Conservation (phyloP, 2,113 vertebrate genomes). For the Lycocorax pyrrhopterus region DNA sequence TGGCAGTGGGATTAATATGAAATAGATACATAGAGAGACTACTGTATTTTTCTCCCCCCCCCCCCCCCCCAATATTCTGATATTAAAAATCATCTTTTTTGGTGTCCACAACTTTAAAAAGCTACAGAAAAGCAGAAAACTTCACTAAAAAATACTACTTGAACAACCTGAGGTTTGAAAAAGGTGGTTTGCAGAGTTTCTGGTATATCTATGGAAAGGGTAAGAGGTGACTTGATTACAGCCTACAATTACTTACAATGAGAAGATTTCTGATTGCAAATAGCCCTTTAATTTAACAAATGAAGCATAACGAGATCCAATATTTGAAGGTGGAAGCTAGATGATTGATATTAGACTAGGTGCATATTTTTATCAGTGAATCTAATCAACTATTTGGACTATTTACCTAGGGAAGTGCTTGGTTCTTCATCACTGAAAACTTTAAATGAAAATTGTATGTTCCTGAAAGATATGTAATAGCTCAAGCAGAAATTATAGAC, state of each 20-base stretch:
- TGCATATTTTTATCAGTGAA: conserved; percentile 47
- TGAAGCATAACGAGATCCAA: conserved; percentile 33
- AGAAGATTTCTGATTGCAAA: conserved; percentile 54
- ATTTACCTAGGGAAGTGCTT: conserved; percentile 4
- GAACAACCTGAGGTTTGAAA: neutral
- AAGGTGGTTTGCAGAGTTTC: neutral
- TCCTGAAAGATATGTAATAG: neutral
- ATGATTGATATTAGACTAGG: conserved; percentile 40
- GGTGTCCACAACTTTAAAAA: neutral
- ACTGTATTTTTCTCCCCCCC: neutral
- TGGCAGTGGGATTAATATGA: neutral
- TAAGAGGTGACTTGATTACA: conserved; percentile 42
- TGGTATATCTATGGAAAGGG: neutral
- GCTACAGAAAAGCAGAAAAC: neutral
- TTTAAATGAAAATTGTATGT: conserved; percentile 22
- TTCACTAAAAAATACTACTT: neutral
- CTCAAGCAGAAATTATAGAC: conserved; percentile 5
- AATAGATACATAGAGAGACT: neutral
- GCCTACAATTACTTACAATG: conserved; percentile 17
- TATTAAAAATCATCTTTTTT: neutral
- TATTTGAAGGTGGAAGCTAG: conserved; percentile 20
- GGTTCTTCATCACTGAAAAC: neutral
- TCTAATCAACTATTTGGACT: conserved; percentile 37
- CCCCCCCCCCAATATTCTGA: fast-evolving
- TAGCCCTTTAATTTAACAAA: conserved; percentile 56